phyloP scores from a whole-genome alignment of 1,140 invertebrate species.

The Argopecten irradians region DNA sequence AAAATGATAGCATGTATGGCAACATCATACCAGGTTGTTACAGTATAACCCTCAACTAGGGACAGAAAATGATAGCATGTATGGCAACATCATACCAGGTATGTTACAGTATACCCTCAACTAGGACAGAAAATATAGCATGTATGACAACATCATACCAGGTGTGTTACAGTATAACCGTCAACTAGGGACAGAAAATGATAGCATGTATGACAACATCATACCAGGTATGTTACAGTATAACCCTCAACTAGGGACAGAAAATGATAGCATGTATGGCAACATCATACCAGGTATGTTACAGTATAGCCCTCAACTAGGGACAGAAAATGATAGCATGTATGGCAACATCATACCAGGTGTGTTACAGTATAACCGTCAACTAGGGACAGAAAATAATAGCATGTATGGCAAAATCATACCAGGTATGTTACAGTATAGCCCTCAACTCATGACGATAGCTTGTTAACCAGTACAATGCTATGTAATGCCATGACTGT shows the following conservation, averaged over 20 bases:
- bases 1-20: neutral
- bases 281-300: slow-evolving; percentile 43
- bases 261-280: neutral
- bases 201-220: neutral
- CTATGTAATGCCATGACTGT: too few species aligned
- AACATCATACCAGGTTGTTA: slow-evolving; percentile 43
- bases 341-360: slow-evolving; percentile 30
- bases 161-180: slow-evolving; percentile 35
- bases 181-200: neutral
- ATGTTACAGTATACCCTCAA: neutral
- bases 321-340: neutral
- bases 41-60: neutral
- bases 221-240: slow-evolving; percentile 47
- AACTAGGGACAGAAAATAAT: neutral
- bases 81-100: slow-evolving; percentile 39
- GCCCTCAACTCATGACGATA: neutral
- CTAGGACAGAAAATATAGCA: neutral
- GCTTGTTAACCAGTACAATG: neutral
- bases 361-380: slow-evolving; percentile 28
- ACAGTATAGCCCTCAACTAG: neutral
- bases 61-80: neutral
- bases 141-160: slow-evolving; percentile 23
- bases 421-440: slow-evolving; percentile 42
- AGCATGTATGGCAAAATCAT: neutral
- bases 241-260: neutral